phyloP scores from a whole-genome alignment of 2,888 invertebrate species.

The Flabesymbios commensalis region DNA sequence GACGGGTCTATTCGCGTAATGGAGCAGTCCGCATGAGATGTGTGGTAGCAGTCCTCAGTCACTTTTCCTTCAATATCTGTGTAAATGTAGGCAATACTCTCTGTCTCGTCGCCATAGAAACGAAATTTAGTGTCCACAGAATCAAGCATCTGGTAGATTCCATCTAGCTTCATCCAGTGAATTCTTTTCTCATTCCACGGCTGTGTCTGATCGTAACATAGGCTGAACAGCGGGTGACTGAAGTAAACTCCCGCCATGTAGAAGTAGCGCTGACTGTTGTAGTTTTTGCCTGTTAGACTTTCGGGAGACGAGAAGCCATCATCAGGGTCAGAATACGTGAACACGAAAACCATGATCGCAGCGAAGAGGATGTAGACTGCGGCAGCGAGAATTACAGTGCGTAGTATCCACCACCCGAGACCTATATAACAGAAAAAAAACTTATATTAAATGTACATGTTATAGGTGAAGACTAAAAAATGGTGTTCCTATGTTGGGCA shows the following conservation, averaged over 20 bases:
- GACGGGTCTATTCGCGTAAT: too few relatives aligned
- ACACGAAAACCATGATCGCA: conserved; percentile 38
- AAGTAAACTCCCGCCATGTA: conserved; percentile 44
- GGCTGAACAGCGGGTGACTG: conserved; percentile 37
- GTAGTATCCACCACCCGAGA: too few relatives aligned
- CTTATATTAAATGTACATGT: too few relatives aligned
- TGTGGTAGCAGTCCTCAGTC: not conserved
- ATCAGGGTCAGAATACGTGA: conserved; percentile 41
- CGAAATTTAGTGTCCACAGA: too few relatives aligned
- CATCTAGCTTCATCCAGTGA: conserved; percentile 6
- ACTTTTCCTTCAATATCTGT: not conserved
- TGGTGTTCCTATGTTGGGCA: too few relatives aligned
- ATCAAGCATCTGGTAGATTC: not conserved
- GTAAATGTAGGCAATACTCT: too few relatives aligned
- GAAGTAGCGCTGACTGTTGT: conserved; percentile 47
- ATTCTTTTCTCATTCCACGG: too few relatives aligned
- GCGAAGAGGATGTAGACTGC: conserved; percentile 23
- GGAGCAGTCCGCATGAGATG: not conserved
- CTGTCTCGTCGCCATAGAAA: too few relatives aligned
- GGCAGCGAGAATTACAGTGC: too few relatives aligned
- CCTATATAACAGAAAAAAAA: too few relatives aligned
- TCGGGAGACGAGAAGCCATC: conserved; percentile 42
- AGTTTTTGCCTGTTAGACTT: conserved; percentile 39
- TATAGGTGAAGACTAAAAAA: too few relatives aligned
- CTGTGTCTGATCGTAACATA: not conserved